These are phyloP conservation scores for Oceanodroma leucorhoa DNA, from an alignment of 2,797 vertebrate species.

Conservation along the genomic window DNA sequence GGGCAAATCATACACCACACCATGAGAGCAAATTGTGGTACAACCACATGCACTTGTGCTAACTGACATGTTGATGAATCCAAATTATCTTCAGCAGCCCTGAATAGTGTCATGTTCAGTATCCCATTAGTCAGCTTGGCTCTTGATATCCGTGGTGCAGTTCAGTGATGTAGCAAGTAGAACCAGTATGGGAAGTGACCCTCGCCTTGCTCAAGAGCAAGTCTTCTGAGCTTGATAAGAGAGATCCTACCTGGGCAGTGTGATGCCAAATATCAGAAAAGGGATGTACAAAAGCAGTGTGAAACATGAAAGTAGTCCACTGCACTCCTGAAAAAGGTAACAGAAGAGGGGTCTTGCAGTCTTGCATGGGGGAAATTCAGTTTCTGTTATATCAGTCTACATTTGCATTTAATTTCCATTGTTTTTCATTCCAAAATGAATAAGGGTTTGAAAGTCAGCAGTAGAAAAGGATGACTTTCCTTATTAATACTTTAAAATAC, in stretches of 20 bases:
- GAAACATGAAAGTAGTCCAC: neutral
- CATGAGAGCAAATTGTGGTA: neutral
- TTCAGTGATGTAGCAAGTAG: neutral
- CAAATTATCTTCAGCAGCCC: neutral
- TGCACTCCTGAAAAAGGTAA: neutral
- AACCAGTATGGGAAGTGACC: accelerated
- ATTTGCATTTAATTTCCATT: neutral
- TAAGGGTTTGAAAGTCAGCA: neutral
- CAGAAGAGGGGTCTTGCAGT: neutral
- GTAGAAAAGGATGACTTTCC: neutral
- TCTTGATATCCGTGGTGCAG: neutral
- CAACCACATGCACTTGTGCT: neutral
- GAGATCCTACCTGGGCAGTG: accelerated
- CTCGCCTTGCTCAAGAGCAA: accelerated
- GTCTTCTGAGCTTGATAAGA: neutral
- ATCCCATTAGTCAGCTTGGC: neutral
- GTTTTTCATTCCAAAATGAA: neutral
- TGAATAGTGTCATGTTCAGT: neutral
- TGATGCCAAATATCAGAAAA: neutral
- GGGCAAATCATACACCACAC: neutral
- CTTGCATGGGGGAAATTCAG: neutral
- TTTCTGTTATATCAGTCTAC: neutral
- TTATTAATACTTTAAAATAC: neutral
- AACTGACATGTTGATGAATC: neutral
- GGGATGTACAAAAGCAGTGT: neutral